Evolutionary conservation across 2,888 invertebrate species (phyloP), one percentile per base, ranked within the genome.

Genomic region (Slavum lentiscoides): DNA sequence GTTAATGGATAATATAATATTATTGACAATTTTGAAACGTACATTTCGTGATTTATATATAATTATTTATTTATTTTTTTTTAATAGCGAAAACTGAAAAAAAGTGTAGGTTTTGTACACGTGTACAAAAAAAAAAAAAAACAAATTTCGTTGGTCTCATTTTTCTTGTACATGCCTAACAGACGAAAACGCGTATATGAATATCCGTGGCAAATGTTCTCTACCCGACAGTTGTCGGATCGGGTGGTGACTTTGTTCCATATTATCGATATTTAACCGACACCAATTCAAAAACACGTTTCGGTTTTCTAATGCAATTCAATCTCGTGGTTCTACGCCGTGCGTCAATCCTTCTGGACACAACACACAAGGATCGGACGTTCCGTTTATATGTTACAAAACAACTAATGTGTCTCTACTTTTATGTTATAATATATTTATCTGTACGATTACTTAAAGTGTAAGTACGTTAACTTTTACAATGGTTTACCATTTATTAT

Each of bases 121-220:
- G 39, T 37, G 21, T 55, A 74, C n/a, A 64, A 23, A 74, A 66
- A n/a, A 62, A 73, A 49, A 74, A 75, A 19, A 7, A 62, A 43
- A 69, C 30, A 30, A 30, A 30, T 30, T 30, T 62, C 30, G 23
- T 77, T 77, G 77, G 69, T 77, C 77, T 77, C 77, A 77, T 77
- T 59, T 67, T 53, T 49, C 37, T 37, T 61, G 21, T 76, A 76
- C n/a, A 55, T 23, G 19, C 23, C 30, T 49, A 49, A 49, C 11
- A 49, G 15, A 49, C 43, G 11, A 49, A 3, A 13, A 49, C 49
- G 13, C 49, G 13, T 49, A 62, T 17, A 17, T 8, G n/a, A n/a
- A 39, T 49, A 62, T 55, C 30, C 62, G 4, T 53, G 55, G 11
- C 23, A 39, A 30, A 30, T 68, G 2, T 61, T 64, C 39, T 15